Percentiles rank a stretch among this genome's conserved stretches.
Evolutionary conservation across 2,113 vertebrate species (phyloP).

Genomic region (Jaculus jaculus): DNA sequence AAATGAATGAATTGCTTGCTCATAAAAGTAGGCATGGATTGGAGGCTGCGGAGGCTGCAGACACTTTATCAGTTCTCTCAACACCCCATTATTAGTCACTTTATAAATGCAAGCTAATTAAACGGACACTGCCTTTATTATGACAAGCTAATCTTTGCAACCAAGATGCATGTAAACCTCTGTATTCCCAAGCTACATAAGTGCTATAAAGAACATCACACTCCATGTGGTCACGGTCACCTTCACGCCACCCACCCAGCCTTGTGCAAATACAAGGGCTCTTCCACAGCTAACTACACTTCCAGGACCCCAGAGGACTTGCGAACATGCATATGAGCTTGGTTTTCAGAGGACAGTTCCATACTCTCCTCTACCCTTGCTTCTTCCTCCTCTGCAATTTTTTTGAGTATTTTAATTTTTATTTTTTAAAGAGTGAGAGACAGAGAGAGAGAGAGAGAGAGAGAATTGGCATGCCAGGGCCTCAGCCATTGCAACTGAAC

Average conservation of each 20-base stretch:
- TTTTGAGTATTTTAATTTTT: too few relatives aligned
- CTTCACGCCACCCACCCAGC: too few relatives aligned
- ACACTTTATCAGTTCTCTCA: not conserved
- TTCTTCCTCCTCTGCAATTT: not conserved
- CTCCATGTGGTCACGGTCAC: too few relatives aligned
- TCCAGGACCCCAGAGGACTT: not conserved
- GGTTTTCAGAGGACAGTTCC: not conserved
- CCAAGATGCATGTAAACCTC: not conserved
- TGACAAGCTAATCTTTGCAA: conserved; percentile 9
- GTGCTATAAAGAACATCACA: not conserved
- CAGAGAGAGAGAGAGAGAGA: too few relatives aligned
- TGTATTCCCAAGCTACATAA: not conserved
- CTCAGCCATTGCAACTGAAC: too few relatives aligned
- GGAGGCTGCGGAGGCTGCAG: not conserved
- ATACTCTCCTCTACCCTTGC: not conserved
- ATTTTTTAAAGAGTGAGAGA: too few relatives aligned
- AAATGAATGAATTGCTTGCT: conserved; percentile 6
- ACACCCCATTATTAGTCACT: not conserved
- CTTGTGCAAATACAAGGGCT: not conserved
- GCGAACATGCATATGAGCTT: not conserved
- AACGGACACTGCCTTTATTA: not conserved
- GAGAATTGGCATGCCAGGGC: too few relatives aligned
- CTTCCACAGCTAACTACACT: not conserved
- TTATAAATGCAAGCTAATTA: conserved; percentile 14
- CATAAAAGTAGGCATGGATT: not conserved